Evolutionary conservation across 1,140 invertebrate genomes (phyloP).

Genomic region (Zaprionus kolodkinae): DNA sequence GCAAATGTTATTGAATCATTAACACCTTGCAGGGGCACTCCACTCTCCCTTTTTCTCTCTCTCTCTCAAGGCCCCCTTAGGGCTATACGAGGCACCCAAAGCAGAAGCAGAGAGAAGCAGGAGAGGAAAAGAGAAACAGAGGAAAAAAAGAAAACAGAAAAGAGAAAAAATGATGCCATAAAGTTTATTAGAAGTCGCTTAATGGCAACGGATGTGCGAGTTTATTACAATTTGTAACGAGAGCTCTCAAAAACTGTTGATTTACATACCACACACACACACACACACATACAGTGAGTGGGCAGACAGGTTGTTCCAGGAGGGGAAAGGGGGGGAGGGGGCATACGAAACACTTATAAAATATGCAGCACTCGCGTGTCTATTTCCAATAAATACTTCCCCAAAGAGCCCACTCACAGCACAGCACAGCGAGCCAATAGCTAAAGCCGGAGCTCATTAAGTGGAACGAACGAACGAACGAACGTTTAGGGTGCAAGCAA

Average conservation of each 20-base stretch:
- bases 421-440: conserved; percentile 10
- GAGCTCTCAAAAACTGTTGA: conserved; percentile 60
- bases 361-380: conserved; percentile 78
- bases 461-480: conserved; percentile 43
- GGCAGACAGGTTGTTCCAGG: background rate
- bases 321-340: background rate
- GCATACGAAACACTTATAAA: conserved; percentile 60
- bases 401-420: conserved; percentile 14
- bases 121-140: background rate
- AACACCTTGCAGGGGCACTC: conserved; percentile 56
- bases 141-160: background rate
- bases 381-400: conserved; percentile 74
- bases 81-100: background rate
- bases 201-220: conserved; percentile 76
- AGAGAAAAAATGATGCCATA: conserved; percentile 69
- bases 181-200: conserved; percentile 82
- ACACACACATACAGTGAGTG: background rate
- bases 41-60: background rate
- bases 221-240: conserved; percentile 81
- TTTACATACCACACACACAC: conserved; percentile 40
- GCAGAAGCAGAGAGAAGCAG: background rate
- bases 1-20: conserved; percentile 82
- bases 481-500: background rate
- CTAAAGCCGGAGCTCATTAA: conserved; percentile 35
- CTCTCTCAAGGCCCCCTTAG: background rate